Conservation (phyloP, 2,113 vertebrate genomes). For the Hyla sarda region DNA sequence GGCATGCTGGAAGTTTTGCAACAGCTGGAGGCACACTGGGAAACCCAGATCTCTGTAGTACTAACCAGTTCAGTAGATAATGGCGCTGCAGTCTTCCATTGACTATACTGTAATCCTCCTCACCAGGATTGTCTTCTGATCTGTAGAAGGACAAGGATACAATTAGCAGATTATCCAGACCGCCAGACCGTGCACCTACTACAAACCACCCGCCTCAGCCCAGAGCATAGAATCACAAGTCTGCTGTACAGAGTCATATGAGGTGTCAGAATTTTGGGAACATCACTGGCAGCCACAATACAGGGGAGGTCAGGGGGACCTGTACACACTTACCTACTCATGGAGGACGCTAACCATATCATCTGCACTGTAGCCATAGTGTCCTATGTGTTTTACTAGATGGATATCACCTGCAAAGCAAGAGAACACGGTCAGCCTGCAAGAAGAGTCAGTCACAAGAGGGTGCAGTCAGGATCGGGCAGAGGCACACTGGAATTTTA, state of each 20-base stretch:
- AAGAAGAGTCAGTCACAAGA: too few species aligned
- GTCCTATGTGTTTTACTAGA: too few species aligned
- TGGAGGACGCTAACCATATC: neutral
- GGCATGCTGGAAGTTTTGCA: too few species aligned
- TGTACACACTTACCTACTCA: neutral
- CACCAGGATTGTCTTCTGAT: neutral
- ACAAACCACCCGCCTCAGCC: conserved; percentile 63
- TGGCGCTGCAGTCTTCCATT: too few species aligned
- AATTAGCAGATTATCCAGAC: neutral
- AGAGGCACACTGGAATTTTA: too few species aligned
- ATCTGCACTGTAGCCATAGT: neutral
- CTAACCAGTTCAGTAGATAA: too few species aligned
- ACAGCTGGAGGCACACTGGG: too few species aligned
- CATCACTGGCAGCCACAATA: conserved; percentile 65
- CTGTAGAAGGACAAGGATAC: neutral
- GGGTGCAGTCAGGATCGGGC: too few species aligned
- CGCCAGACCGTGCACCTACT: neutral
- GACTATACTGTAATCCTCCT: too few species aligned
- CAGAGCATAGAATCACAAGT: conserved; percentile 61
- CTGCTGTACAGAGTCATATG: conserved; percentile 65
- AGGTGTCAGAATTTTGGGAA: conserved; percentile 66
- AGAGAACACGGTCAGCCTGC: neutral
- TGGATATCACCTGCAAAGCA: neutral
- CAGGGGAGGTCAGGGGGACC: neutral
- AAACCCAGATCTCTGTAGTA: too few species aligned